These are phyloP conservation scores for Phrynocephalus forsythii DNA, from an alignment of 2,797 vertebrate genomes.

Conservation along the genomic window DNA sequence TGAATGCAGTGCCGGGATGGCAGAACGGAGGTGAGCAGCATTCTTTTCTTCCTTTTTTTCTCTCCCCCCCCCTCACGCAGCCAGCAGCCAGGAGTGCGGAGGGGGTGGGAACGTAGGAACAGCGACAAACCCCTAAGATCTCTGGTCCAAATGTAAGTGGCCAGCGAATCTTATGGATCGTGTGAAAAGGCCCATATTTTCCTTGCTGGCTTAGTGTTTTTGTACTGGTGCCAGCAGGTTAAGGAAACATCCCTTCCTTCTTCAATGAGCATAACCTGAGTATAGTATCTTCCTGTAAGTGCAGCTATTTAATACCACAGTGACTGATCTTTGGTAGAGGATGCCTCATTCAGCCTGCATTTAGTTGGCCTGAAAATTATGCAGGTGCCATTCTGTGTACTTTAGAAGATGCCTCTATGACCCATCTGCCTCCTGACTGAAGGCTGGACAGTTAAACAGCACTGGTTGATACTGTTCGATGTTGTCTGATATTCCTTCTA, in stretches of 20 bases:
- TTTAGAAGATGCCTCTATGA: not conserved
- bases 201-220: not conserved
- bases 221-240: not conserved
- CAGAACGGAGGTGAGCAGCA: too few species aligned
- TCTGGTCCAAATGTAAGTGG: too few species aligned
- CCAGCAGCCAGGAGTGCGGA: too few species aligned
- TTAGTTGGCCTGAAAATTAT: not conserved
- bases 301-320: not conserved
- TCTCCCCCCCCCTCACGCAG: too few species aligned
- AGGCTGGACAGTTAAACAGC: not conserved
- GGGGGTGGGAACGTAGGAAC: too few species aligned
- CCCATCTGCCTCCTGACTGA: not conserved
- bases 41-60: too few species aligned
- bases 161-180: too few species aligned
- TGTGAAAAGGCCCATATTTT: too few species aligned
- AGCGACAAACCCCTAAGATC: too few species aligned
- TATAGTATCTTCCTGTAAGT: not conserved
- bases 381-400: not conserved
- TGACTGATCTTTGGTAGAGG: not conserved
- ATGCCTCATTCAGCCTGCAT: too few species aligned
- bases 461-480: not conserved
- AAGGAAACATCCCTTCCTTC: not conserved
- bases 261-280: constrained; percentile 13
- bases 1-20: too few species aligned
- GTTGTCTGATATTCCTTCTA: not conserved